phyloP scores from a whole-genome alignment of 2,888 invertebrate genomes.

The Venustoraphidia nigricollis region DNA sequence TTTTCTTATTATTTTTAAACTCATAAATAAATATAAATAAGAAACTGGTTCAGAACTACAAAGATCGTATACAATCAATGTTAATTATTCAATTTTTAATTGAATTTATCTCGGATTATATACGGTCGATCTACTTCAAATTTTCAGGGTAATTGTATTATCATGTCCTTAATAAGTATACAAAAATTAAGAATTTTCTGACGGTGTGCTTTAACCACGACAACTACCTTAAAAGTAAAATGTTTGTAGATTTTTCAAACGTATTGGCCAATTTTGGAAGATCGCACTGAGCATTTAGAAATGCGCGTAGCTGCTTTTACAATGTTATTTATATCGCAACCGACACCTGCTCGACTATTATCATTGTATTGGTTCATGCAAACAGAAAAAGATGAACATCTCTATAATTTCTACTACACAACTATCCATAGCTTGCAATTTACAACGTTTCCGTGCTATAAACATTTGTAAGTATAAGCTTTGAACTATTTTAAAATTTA shows the following conservation, averaged over 20 bases:
- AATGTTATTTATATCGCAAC: constrained; percentile 44
- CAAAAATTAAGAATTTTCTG: too few relatives aligned
- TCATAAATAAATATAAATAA: too few relatives aligned
- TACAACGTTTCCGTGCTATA: constrained; percentile 50
- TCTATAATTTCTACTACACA: constrained; percentile 56
- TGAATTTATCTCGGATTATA: too few relatives aligned
- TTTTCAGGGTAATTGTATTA: too few relatives aligned
- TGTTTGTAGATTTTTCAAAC: constrained; percentile 36
- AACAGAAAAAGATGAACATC: constrained; percentile 41
- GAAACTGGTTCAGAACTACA: too few relatives aligned
- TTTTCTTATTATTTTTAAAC: too few relatives aligned
- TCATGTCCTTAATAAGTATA: too few relatives aligned
- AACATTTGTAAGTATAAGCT: constrained; percentile 39
- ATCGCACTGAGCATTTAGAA: constrained; percentile 48
- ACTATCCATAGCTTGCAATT: constrained; percentile 50
- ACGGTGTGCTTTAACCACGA: too few relatives aligned
- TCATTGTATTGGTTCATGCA: constrained; percentile 53
- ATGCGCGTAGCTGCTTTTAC: constrained; percentile 50
- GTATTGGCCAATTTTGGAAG: constrained; percentile 51
- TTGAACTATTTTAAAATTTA: too few relatives aligned
- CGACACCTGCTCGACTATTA: constrained; percentile 46
- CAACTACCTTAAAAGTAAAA: background rate
- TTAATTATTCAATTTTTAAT: too few relatives aligned
- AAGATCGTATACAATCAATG: too few relatives aligned
- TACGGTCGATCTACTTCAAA: too few relatives aligned